Percentiles rank a stretch among this genome's conserved stretches.
phyloP scores from a whole-genome alignment of 2,113 vertebrate species.

The Madoqua kirkii region DNA sequence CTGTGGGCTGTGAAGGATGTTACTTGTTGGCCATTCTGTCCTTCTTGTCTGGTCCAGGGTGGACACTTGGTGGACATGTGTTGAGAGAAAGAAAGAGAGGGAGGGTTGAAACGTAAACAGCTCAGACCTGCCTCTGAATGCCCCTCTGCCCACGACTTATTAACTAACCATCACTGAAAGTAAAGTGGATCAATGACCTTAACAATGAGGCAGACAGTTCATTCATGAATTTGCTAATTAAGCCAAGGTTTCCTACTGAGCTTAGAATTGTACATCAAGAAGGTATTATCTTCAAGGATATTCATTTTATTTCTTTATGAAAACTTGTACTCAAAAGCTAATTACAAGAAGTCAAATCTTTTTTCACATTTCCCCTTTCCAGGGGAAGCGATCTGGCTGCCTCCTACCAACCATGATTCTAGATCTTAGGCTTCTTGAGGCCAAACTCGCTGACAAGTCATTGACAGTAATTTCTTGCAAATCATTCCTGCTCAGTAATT shows the following conservation, averaged over 20 bases:
- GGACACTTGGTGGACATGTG: background rate
- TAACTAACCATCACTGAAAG: background rate
- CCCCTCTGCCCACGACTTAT: background rate
- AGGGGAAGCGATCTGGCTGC: background rate
- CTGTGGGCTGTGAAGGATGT: background rate
- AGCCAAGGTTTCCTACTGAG: background rate
- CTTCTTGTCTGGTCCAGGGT: background rate
- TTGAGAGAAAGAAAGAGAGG: background rate
- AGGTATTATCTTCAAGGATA: background rate
- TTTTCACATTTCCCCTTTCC: background rate
- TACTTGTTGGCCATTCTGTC: background rate
- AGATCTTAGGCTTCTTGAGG: background rate
- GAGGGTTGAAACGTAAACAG: rapidly evolving
- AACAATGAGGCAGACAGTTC: background rate
- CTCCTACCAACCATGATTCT: background rate
- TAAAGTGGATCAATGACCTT: background rate
- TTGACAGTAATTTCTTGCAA: rapidly evolving
- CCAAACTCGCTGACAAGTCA: too few species aligned
- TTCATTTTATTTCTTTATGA: background rate
- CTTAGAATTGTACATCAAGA: background rate
- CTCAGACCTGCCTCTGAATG: too few species aligned
- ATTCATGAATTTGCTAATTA: background rate
- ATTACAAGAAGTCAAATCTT: background rate
- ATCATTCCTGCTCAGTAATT: rapidly evolving
- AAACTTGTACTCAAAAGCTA: background rate